phyloP scores from a whole-genome alignment of 2,797 vertebrate genomes.

The Argentina silus region DNA sequence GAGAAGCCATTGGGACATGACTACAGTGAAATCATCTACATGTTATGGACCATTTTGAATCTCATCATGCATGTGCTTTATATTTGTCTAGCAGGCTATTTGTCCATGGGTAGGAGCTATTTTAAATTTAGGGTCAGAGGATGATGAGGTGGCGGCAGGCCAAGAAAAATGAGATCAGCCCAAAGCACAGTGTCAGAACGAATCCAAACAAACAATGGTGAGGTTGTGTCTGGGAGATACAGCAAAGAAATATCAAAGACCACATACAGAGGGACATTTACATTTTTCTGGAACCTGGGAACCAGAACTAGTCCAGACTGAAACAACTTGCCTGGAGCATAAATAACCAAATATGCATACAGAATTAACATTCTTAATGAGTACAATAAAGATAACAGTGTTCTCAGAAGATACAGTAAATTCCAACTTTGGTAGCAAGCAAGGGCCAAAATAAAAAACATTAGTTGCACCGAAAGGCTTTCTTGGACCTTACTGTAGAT shows the following conservation, averaged over 20 bases:
- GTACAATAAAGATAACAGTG: too few species aligned
- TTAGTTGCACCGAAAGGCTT: slow-evolving; percentile 42
- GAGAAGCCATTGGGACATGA: slow-evolving; percentile 17
- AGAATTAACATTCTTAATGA: too few species aligned
- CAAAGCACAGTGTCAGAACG: slow-evolving; percentile 59
- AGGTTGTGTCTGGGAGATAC: slow-evolving; percentile 56
- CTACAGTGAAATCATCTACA: slow-evolving; percentile 27
- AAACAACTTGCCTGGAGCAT: slow-evolving; percentile 4
- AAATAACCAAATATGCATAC: neutral
- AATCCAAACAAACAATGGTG: slow-evolving; percentile 67
- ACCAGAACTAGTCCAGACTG: slow-evolving; percentile 58
- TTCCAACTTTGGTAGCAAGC: neutral
- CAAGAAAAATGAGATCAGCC: slow-evolving; percentile 58
- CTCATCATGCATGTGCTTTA: slow-evolving; percentile 38
- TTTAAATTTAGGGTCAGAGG: slow-evolving; percentile 62
- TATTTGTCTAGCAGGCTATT: slow-evolving; percentile 50
- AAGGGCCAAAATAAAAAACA: neutral
- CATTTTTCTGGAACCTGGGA: neutral
- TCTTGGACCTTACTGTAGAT: slow-evolving; percentile 25
- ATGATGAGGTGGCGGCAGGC: slow-evolving; percentile 56
- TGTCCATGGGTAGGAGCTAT: slow-evolving; percentile 60
- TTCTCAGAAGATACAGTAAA: too few species aligned
- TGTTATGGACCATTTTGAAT: slow-evolving; percentile 28
- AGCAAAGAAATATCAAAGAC: slow-evolving; percentile 50
- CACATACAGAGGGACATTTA: slow-evolving; percentile 41